Conservation (phyloP, 1,140 invertebrate genomes). For the Pararge aegeria region DNA sequence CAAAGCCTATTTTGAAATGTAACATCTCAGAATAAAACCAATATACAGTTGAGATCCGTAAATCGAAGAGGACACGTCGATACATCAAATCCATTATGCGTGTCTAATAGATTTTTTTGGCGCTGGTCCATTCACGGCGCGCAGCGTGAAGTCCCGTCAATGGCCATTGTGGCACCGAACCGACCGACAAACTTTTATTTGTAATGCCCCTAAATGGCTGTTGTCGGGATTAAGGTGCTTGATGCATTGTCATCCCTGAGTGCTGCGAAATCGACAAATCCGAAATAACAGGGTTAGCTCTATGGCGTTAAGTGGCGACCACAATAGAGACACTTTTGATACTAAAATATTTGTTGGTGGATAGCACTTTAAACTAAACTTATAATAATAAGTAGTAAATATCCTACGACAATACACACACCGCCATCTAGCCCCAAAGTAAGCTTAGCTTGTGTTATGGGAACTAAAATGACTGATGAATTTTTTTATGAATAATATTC, state of each 20-base stretch:
- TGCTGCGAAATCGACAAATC: conserved; percentile 54
- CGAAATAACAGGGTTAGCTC: conserved; percentile 29
- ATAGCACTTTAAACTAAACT: neutral
- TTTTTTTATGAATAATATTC: too few species aligned
- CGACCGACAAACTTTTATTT: conserved; percentile 75
- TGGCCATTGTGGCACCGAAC: conserved; percentile 66
- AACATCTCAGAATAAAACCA: neutral
- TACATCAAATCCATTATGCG: conserved; percentile 68
- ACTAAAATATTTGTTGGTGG: neutral
- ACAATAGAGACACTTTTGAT: conserved; percentile 10
- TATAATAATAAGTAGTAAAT: neutral
- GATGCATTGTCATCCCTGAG: conserved; percentile 62
- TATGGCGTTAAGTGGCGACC: conserved; percentile 40
- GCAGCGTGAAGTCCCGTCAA: conserved; percentile 71
- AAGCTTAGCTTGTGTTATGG: too few species aligned
- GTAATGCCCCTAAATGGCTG: conserved; percentile 74
- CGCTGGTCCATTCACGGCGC: conserved; percentile 67
- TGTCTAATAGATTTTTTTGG: conserved; percentile 78
- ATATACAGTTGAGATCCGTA: conserved; percentile 36
- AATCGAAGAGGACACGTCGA: conserved; percentile 47
- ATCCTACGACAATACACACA: too few species aligned
- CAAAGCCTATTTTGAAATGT: too few species aligned
- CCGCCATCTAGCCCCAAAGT: too few species aligned
- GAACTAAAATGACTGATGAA: too few species aligned
- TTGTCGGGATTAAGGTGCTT: conserved; percentile 72